Evolutionary conservation across 2,888 invertebrate species (phyloP).

Genomic region (Neoascia interrupta): DNA sequence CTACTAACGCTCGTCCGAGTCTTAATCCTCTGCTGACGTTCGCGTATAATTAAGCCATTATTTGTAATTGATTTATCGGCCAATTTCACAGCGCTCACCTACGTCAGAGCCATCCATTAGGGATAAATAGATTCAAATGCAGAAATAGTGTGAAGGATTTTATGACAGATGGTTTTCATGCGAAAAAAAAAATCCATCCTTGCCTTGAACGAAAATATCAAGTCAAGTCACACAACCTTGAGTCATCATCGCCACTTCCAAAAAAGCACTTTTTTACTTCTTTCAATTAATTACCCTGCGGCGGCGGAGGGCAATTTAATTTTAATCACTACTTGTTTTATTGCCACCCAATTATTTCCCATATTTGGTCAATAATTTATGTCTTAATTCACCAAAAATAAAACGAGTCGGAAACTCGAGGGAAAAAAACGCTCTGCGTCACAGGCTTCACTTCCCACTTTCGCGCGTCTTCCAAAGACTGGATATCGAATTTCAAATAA

Average conservation of each 20-base stretch:
- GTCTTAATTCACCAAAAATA: slow-evolving; percentile 20
- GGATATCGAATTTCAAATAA: slow-evolving; percentile 53
- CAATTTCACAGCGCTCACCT: slow-evolving; percentile 2
- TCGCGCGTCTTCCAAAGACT: background rate
- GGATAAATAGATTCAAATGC: slow-evolving; percentile 4
- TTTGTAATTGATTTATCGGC: slow-evolving; percentile 23
- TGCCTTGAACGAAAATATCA: background rate
- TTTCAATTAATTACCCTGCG: background rate
- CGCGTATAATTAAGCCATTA: slow-evolving; percentile 38
- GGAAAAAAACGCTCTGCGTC: too few relatives aligned
- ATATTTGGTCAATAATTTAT: slow-evolving; percentile 39
- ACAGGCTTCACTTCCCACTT: too few relatives aligned
- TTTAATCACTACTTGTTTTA: slow-evolving; percentile 12
- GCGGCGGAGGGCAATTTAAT: slow-evolving; percentile 1
- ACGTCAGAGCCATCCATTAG: slow-evolving; percentile 1
- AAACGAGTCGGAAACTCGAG: too few relatives aligned
- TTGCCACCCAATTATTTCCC: slow-evolving; percentile 17
- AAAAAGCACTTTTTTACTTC: too few relatives aligned
- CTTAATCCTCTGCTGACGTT: slow-evolving; percentile 43
- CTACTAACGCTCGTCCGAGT: slow-evolving; percentile 11
- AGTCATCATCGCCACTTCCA: too few relatives aligned
- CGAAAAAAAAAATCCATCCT: background rate
- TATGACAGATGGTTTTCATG: too few relatives aligned
- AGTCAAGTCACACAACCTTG: too few relatives aligned
- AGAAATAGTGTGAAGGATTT: too few relatives aligned